Percentiles rank a stretch among this genome's conserved stretches.
phyloP scores from a whole-genome alignment of 2,797 vertebrate species.

The Anisognathus igniventris region DNA sequence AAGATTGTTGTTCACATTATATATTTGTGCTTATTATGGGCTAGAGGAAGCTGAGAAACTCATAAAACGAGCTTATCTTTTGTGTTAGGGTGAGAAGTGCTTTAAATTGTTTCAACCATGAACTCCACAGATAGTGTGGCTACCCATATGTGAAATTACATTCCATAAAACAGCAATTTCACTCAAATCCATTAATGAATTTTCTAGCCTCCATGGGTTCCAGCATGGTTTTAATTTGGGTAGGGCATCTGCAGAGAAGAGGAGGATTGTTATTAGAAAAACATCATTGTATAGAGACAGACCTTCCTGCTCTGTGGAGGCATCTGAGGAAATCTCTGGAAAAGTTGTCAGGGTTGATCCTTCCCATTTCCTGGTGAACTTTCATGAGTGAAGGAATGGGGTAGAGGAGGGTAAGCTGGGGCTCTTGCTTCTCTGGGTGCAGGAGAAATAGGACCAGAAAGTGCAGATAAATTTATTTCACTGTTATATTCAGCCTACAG shows the following conservation, averaged over 20 bases:
- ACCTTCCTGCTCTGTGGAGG: neutral
- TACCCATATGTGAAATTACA: conserved; percentile 72
- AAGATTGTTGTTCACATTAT: neutral
- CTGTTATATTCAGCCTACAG: neutral
- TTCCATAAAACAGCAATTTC: conserved; percentile 62
- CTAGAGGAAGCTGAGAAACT: conserved; percentile 4
- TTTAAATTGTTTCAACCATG: conserved; percentile 62
- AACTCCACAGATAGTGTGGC: conserved; percentile 37
- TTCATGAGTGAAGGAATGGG: neutral
- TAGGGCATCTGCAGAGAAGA: conserved; percentile 38
- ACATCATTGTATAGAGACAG: neutral
- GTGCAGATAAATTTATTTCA: neutral
- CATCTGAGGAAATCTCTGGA: neutral
- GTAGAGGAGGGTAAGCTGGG: neutral
- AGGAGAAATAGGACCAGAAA: neutral
- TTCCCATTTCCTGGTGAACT: neutral
- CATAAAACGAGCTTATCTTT: conserved; percentile 27
- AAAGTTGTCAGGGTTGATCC: neutral
- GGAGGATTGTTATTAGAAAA: neutral
- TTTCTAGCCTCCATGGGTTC: conserved; percentile 39
- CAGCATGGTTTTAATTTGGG: conserved; percentile 50
- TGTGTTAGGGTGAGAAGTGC: conserved; percentile 25
- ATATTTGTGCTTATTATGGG: neutral
- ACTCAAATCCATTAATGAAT: conserved; percentile 59
- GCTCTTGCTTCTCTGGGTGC: neutral